Evolutionary conservation across 2,888 invertebrate species (phyloP).

Genomic region (Luffia ferchaultella): DNA sequence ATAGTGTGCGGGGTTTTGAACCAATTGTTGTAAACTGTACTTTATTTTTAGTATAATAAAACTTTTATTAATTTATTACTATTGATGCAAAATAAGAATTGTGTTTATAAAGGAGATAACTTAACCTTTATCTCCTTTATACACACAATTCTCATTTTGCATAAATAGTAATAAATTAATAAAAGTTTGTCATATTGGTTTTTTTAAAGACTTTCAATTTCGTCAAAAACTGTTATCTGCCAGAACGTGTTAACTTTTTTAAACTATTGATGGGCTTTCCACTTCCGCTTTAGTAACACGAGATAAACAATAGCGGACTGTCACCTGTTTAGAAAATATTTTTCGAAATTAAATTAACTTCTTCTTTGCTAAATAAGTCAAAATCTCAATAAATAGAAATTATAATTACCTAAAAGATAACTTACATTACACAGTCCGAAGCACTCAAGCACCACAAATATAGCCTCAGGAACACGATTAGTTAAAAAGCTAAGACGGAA

Average conservation of each 20-base stretch:
- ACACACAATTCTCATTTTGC: too few species aligned
- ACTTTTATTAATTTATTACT: too few species aligned
- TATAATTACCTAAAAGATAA: neutral
- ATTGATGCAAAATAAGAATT: too few species aligned
- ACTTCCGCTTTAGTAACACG: neutral
- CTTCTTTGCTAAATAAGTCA: neutral
- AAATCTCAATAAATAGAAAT: neutral
- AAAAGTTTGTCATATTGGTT: too few species aligned
- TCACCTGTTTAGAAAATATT: neutral
- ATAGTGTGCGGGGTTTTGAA: too few species aligned
- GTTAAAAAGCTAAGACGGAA: neutral
- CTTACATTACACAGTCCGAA: neutral
- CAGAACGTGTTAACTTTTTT: neutral
- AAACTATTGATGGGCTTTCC: neutral
- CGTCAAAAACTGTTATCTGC: neutral
- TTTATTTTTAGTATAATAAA: too few species aligned
- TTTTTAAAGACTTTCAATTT: too few species aligned
- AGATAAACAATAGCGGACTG: neutral
- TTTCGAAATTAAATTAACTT: neutral
- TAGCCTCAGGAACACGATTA: neutral
- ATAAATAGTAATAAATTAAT: too few species aligned
- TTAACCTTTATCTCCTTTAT: too few species aligned
- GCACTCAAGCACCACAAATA: neutral
- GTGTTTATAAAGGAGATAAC: too few species aligned
- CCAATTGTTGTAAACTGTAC: too few species aligned